These are phyloP conservation scores for Zygothrica quintamaculata DNA, from an alignment of 2,888 invertebrate species.

Conservation along the genomic window DNA sequence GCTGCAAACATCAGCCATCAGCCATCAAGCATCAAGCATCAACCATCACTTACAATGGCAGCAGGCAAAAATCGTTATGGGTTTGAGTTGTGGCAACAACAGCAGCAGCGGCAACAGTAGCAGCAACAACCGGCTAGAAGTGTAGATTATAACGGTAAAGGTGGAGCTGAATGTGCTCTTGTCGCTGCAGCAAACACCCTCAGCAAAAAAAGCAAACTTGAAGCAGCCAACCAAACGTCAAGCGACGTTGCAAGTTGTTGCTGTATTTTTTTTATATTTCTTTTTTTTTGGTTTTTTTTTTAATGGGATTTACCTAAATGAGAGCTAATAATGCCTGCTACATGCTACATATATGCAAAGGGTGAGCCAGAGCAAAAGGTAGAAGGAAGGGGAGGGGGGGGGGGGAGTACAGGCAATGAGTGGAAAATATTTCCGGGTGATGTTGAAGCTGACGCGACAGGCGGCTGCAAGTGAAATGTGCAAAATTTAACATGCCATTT, in stretches of 20 bases:
- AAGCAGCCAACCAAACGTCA: conserved; percentile 75
- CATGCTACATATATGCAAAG: conserved; percentile 16
- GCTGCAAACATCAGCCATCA: conserved; percentile 4
- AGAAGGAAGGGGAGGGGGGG: not conserved
- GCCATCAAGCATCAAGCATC: not conserved
- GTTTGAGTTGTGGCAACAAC: not conserved
- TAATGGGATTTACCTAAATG: conserved; percentile 80
- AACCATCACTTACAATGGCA: too few species aligned
- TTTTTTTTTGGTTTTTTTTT: too few species aligned
- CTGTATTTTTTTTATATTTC: conserved; percentile 34
- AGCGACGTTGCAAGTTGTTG: conserved; percentile 46
- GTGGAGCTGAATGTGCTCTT: not conserved
- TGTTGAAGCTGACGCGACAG: conserved; percentile 33
- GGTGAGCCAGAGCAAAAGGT: too few species aligned
- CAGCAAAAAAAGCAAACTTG: conserved; percentile 28
- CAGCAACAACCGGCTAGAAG: not conserved
- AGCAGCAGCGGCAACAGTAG: not conserved
- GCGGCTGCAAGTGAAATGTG: conserved; percentile 46
- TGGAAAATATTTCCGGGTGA: conserved; percentile 76
- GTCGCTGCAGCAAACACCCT: conserved; percentile 58
- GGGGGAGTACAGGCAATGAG: conserved; percentile 44
- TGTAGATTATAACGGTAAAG: not conserved
- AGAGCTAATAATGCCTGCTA: conserved; percentile 73
- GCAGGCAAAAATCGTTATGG: too few species aligned
- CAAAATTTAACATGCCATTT: conserved; percentile 75